Conservation (phyloP, 2,888 invertebrate species). For the Platycnemis pennipes region DNA sequence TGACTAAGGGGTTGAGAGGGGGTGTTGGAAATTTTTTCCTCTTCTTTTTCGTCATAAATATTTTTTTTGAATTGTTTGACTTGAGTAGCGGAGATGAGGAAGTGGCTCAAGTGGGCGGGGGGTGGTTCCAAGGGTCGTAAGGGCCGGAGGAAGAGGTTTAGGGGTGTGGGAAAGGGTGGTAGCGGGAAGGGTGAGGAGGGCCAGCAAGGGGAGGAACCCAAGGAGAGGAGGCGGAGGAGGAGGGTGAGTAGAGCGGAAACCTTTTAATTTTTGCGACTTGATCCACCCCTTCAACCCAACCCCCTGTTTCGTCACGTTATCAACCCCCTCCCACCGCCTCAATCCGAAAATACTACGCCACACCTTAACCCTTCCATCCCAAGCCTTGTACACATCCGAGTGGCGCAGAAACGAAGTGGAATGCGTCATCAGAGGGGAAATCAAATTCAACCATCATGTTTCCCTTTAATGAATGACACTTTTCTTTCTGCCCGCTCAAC, state of each 20-base stretch:
- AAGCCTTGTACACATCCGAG: too few species aligned
- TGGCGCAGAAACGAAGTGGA: too few species aligned
- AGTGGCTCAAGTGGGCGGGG: slow-evolving; percentile 28
- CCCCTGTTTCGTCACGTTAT: too few species aligned
- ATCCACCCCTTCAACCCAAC: too few species aligned
- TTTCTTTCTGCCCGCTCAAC: too few species aligned
- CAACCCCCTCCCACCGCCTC: too few species aligned
- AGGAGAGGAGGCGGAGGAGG: neutral
- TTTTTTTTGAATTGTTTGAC: neutral
- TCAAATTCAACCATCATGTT: too few species aligned
- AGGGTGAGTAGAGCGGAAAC: neutral
- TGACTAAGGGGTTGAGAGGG: neutral
- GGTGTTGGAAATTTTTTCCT: neutral
- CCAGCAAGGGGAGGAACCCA: neutral
- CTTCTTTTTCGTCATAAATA: neutral
- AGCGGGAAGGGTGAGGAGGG: neutral
- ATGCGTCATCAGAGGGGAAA: too few species aligned
- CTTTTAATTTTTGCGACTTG: too few species aligned
- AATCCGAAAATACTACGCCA: too few species aligned
- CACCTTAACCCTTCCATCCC: too few species aligned
- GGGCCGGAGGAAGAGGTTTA: neutral
- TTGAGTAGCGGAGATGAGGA: neutral
- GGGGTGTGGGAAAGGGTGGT: neutral
- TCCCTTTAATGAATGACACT: too few species aligned
- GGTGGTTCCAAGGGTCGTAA: neutral